Evolutionary conservation across 2,113 vertebrate species (phyloP).

Genomic region (Carollia perspicillata): DNA sequence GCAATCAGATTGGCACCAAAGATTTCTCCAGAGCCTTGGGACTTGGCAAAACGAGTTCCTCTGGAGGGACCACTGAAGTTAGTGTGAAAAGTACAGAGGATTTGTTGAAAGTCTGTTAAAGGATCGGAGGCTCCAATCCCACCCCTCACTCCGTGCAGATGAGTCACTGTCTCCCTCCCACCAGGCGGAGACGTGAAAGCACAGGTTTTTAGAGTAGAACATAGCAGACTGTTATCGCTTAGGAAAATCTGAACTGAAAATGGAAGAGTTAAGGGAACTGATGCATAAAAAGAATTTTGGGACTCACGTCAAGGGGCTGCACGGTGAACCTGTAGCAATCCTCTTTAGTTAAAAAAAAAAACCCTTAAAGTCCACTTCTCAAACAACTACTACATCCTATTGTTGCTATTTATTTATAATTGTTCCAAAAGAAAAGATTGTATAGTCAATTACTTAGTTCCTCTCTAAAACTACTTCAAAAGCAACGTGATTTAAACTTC

Average conservation of each 20-base stretch:
- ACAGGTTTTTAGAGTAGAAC: neutral
- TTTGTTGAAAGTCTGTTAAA: neutral
- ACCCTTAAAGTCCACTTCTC: neutral
- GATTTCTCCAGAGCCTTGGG: neutral
- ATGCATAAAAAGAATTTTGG: neutral
- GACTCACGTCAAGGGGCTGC: neutral
- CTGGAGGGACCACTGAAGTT: neutral
- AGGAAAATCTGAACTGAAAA: neutral
- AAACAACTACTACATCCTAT: neutral
- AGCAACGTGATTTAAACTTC: conserved; percentile 2
- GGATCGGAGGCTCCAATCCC: neutral
- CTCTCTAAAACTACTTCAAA: conserved; percentile 11
- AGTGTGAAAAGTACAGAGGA: neutral
- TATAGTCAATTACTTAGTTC: neutral
- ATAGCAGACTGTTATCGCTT: neutral
- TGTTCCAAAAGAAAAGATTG: neutral
- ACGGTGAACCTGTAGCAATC: neutral
- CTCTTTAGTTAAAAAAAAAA: neutral
- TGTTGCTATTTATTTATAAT: neutral
- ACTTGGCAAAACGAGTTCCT: neutral
- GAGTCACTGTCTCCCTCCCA: neutral
- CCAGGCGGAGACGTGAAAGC: neutral
- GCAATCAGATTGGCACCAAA: neutral
- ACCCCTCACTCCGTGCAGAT: neutral
- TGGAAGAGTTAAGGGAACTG: neutral